Evolutionary conservation across 2,888 invertebrate species (phyloP), one percentile per base, ranked within the genome.

Genomic region (Oconnorella tubifera): DNA sequence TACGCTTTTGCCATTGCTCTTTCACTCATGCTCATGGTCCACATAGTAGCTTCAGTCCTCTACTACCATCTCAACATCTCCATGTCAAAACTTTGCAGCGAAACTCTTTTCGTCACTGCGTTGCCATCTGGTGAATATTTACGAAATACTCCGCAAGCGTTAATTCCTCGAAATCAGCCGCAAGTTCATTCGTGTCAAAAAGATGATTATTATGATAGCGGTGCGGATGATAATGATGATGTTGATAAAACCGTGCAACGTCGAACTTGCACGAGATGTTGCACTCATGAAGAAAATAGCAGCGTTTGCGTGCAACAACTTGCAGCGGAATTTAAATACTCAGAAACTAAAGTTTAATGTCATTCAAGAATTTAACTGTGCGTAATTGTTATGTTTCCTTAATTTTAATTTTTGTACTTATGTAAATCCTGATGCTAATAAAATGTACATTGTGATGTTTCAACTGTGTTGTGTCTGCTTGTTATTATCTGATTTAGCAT

Each of bases 301-400:
- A 6, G 6, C 10, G 6, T 19, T 6, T n/a, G n/a, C n/a, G n/a
- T n/a, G n/a, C n/a, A n/a, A n/a, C n/a, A n/a, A n/a, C n/a, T n/a
- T n/a, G 19, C 40, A 23, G 59, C n/a, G 3, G 59, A 58, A n/a
- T 58, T 58, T 33, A 58, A 58, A 28, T 58, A 58, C 40, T 58
- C 59, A n/a, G 59, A 58, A 28, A 58, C 59, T 2, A 58, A 58
- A 58, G 58, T 58, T 58, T 58, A 58, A 27, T 40, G 28, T n/a
- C n/a, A n/a, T n/a, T n/a, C n/a, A n/a, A n/a, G n/a, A n/a, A n/a
- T n/a, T n/a, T n/a, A n/a, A n/a, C n/a, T n/a, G n/a, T n/a, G n/a
- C n/a, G n/a, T n/a, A n/a, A n/a, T n/a, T n/a, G n/a, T n/a, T n/a
- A n/a, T n/a, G n/a, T n/a, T n/a, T n/a, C n/a, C n/a, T n/a, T n/a